Evolutionary conservation across 1,140 invertebrate genomes (phyloP), one percentile per base, ranked within the genome.

Genomic region (Drosophila persimilis): DNA sequence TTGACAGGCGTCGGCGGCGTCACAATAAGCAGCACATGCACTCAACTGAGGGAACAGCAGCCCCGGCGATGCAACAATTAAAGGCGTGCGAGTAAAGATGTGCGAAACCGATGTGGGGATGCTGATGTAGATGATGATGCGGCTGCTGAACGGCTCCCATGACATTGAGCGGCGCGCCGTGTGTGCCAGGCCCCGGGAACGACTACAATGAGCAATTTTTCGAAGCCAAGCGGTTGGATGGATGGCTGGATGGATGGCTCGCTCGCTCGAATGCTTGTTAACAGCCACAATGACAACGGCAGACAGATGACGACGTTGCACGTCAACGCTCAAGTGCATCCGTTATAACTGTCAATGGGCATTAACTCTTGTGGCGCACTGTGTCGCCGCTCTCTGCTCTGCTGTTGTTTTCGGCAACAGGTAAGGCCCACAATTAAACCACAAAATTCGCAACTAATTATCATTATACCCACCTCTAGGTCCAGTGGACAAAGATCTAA

Each of bases 271-370:
- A 41, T 61, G 54, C 70, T 78, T 77, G 74, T 88, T 88, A 81
- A 88, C 83, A 78, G 63, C 72, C 62, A 50, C 71, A 79, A 73
- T 81, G 66, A 70, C 67, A 72, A 55, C 58, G 56, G 45, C 61
- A 81, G 80, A 85, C 80, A 77, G 77, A 67, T 75, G 73, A 75
- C 72, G 63, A 75, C 57, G 73, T 62, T 56, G 54, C 61, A 67
- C 59, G 62, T 86, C 83, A 86, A 72, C 83, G 81, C 83, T 81
- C 83, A 88, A 88, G 70, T 86, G 81, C 83, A 86, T 81, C 81
- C 81, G 81, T 88, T 86, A 86, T 75, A 88, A 88, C 81, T 86
- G 81, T 86, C 77, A 55, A 75, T 88, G 46, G 73, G 56, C 55
- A 75, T 75, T 80, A 74, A 74, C 70, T 73, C 52, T 56, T 59